Evolutionary conservation across 2,888 invertebrate species (phyloP).

Genomic region (Lysandra bellargus): DNA sequence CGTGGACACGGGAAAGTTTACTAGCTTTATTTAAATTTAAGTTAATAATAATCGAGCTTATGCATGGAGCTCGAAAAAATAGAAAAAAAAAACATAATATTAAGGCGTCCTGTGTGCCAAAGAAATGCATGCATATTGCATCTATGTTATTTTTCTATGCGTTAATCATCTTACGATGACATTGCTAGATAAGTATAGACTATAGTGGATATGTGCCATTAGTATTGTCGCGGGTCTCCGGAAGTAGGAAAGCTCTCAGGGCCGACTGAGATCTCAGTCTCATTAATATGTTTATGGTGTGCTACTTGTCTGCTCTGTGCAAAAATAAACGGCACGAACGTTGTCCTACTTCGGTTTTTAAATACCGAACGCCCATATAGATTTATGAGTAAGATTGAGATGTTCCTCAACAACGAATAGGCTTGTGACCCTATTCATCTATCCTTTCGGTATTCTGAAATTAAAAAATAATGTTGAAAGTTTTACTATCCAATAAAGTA

Average conservation of each 20-base stretch:
- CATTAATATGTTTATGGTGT: constrained; percentile 42
- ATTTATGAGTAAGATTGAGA: background rate
- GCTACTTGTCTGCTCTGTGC: constrained; percentile 14
- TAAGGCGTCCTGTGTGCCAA: background rate
- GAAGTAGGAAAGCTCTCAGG: constrained; percentile 70
- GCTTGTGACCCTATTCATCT: background rate
- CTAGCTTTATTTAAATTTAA: too few species aligned
- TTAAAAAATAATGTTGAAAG: background rate
- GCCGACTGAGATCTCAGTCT: constrained; percentile 51
- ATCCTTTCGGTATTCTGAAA: background rate
- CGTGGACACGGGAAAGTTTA: too few species aligned
- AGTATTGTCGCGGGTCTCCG: constrained; percentile 65
- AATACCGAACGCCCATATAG: background rate
- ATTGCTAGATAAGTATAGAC: constrained; percentile 36
- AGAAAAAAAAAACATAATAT: background rate
- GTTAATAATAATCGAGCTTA: too few species aligned
- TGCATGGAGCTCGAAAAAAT: too few species aligned
- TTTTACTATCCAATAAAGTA: too few species aligned
- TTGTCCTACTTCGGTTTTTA: constrained; percentile 28
- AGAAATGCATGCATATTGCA: background rate
- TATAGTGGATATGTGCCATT: constrained; percentile 48
- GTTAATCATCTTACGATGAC: constrained; percentile 34
- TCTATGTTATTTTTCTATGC: constrained; percentile 34
- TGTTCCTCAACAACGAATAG: too few species aligned
- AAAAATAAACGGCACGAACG: constrained; percentile 33